Conservation (phyloP, 2,113 vertebrate species). For the Gadus chalcogrammus region DNA sequence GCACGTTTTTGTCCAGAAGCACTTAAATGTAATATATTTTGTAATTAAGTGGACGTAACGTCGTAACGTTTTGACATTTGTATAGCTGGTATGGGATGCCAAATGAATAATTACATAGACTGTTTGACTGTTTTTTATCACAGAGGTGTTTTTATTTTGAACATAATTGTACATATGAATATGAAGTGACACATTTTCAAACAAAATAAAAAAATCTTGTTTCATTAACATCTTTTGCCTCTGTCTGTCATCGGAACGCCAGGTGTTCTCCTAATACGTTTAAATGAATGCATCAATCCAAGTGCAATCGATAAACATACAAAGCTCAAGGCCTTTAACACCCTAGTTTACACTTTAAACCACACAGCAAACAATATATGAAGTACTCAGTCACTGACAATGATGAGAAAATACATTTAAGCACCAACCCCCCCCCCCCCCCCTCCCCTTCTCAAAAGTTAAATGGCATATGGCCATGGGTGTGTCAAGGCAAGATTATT, state of each 20-base stretch:
- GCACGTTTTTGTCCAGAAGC: conserved; percentile 47
- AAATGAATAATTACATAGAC: conserved; percentile 12
- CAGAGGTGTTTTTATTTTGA: conserved; percentile 52
- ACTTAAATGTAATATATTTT: conserved; percentile 67
- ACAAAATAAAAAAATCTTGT: conserved; percentile 69
- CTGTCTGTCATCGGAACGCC: too few relatives aligned
- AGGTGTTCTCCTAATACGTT: too few relatives aligned
- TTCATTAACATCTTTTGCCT: conserved; percentile 16
- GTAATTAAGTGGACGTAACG: conserved; percentile 37
- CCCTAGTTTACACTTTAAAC: conserved; percentile 33
- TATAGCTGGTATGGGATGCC: conserved; percentile 18
- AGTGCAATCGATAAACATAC: background rate
- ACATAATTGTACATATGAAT: conserved; percentile 57
- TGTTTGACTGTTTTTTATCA: conserved; percentile 20
- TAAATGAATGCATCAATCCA: too few relatives aligned
- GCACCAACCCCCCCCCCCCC: background rate
- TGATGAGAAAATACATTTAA: conserved; percentile 19
- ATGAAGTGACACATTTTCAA: conserved; percentile 45
- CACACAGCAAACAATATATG: conserved; percentile 44
- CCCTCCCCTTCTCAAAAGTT: background rate
- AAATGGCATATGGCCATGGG: conserved; percentile 38
- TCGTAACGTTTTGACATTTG: conserved; percentile 31
- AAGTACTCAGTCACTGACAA: conserved; percentile 21
- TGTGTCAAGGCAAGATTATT: too few relatives aligned
- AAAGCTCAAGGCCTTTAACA: conserved; percentile 23